These are phyloP conservation scores for Caenorhabditis zanzibari DNA, from an alignment of 2,888 invertebrate genomes.

Conservation along the genomic window DNA sequence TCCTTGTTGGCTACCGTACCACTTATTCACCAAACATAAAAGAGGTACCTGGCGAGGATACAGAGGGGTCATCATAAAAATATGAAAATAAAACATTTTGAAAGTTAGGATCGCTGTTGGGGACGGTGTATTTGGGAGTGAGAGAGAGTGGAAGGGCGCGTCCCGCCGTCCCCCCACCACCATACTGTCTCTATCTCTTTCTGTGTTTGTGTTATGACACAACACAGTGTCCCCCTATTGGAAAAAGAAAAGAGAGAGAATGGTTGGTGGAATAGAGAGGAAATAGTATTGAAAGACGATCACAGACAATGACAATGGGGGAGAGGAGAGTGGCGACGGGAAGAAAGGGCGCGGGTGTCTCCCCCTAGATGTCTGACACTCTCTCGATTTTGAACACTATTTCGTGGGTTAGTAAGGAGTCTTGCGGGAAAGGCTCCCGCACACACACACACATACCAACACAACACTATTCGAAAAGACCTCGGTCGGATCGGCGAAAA, in stretches of 20 bases:
- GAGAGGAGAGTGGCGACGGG: slow-evolving; percentile 39
- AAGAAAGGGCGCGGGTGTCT: slow-evolving; percentile 53
- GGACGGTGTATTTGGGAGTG: slow-evolving; percentile 3
- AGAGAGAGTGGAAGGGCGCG: slow-evolving; percentile 20
- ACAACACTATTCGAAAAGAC: slow-evolving; percentile 19
- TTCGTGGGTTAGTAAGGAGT: slow-evolving; percentile 11
- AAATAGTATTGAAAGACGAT: slow-evolving; percentile 26
- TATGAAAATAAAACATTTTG: slow-evolving; percentile 31
- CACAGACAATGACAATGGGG: slow-evolving; percentile 30
- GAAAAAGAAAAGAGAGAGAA: not conserved
- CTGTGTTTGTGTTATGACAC: slow-evolving; percentile 61
- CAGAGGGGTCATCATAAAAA: slow-evolving; percentile 14
- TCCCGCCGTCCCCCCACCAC: slow-evolving; percentile 31
- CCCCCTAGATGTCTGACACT: slow-evolving; percentile 33
- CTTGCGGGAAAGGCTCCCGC: slow-evolving; percentile 49
- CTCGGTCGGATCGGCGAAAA: slow-evolving; percentile 12
- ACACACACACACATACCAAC: slow-evolving; percentile 18
- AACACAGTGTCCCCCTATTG: slow-evolving; percentile 17
- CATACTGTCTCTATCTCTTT: slow-evolving; percentile 56
- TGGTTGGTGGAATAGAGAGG: not conserved
- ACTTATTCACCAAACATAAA: not conserved
- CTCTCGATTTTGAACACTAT: slow-evolving; percentile 6
- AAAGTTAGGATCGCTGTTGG: not conserved
- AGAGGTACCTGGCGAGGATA: not conserved
- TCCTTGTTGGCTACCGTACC: not conserved